Evolutionary conservation across 2,888 invertebrate genomes (phyloP).

Genomic region (Hydraecia micacea): DNA sequence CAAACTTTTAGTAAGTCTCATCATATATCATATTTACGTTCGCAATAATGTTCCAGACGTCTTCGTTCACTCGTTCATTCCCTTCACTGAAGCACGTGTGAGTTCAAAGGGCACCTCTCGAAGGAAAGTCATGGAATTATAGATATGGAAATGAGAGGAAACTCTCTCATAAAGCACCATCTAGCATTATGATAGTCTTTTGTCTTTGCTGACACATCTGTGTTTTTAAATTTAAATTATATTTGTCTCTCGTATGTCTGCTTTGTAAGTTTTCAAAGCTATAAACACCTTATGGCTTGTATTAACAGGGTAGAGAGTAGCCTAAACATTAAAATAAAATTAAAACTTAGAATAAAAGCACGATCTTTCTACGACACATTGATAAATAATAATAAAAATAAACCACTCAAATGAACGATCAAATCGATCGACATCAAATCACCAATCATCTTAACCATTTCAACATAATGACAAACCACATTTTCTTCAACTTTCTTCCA

Average conservation of each 20-base stretch:
- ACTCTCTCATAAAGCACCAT: constrained; percentile 22
- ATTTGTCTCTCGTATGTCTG: not conserved
- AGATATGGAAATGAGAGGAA: constrained; percentile 56
- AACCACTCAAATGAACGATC: not conserved
- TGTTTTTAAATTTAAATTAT: not conserved
- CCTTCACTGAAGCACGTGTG: constrained; percentile 31
- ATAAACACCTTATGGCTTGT: not conserved
- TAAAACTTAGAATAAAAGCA: too few species aligned
- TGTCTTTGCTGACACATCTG: constrained; percentile 7
- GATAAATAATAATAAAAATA: not conserved
- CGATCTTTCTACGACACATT: not conserved
- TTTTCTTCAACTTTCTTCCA: constrained; percentile 44
- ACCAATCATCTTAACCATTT: not conserved
- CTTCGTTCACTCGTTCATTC: constrained; percentile 29
- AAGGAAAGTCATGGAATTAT: constrained; percentile 35
- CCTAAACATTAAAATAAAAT: not conserved
- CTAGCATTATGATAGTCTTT: constrained; percentile 10
- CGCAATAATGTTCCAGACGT: constrained; percentile 9
- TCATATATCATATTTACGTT: constrained; percentile 20
- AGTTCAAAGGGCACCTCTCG: constrained; percentile 40
- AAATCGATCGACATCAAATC: not conserved
- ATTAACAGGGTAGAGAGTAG: not conserved
- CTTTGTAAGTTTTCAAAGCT: not conserved
- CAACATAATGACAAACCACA: not conserved
- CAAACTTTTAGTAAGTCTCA: constrained; percentile 21